Evolutionary conservation across 2,888 invertebrate genomes (phyloP).

Genomic region (Chrysolina americana): DNA sequence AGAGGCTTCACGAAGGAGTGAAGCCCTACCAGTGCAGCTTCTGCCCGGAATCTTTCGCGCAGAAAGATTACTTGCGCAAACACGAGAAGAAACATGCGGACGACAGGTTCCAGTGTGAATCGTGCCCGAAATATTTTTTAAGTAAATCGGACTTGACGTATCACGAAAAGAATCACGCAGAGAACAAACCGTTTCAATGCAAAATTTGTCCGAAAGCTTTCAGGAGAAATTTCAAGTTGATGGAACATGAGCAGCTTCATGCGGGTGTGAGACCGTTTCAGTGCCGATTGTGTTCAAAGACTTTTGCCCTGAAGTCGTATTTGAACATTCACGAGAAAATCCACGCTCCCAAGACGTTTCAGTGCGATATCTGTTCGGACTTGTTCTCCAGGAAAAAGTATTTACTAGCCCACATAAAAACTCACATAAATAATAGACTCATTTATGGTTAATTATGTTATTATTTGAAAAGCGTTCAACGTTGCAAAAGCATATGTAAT

Average conservation of each 20-base stretch:
- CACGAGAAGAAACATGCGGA: background rate
- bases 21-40: slow-evolving; percentile 71
- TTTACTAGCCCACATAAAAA: no score
- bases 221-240: background rate
- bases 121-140: background rate
- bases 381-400: background rate
- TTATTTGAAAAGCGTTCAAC: no score
- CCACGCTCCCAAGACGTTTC: background rate
- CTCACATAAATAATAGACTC: no score
- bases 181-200: background rate
- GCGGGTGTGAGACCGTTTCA: background rate
- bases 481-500: no score
- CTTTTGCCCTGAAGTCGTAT: background rate
- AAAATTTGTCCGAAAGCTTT: background rate
- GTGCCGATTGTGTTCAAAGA: background rate
- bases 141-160: background rate
- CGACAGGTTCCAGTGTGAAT: background rate
- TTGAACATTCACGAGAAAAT: background rate
- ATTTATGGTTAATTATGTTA: no score
- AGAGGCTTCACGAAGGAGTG: slow-evolving; percentile 73
- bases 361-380: background rate
- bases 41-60: slow-evolving; percentile 63
- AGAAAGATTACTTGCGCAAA: background rate
- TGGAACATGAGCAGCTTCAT: background rate
- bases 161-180: background rate